Base-by-base conservation (phyloP, 2,797 vertebrate species). In the Fistularia tabacaria region DNA sequence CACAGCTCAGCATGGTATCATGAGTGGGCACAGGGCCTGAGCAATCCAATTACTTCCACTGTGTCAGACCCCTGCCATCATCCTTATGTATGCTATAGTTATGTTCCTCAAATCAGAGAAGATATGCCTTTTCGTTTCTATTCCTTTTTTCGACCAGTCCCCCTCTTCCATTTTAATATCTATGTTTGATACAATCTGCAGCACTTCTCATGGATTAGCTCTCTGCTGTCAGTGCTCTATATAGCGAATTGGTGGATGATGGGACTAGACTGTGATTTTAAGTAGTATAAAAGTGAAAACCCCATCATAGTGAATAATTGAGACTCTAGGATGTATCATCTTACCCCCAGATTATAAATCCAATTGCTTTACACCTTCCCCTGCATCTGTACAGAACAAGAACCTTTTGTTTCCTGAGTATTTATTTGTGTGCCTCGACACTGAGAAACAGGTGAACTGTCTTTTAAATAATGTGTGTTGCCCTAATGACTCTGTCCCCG, bases 11-110 rank as follows among this genome's bases (percentile, higher is more conserved):
- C 81, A 69, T 87, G 88, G 73, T 83, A 82, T 84, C 81, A 78
- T 55, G 66, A 90, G 84, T 81, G 80, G 86, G 81, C 77, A 83
- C 82, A 58, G 48, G 77, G 74, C 69, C 69, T 64, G 76, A 81
- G 76, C 85, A 89, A 87, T 89, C 88, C 86, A 90, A 87, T 90
- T 88, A 88, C 73, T 77, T 78, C 66, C 73, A 65, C 66, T 78
- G 75, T 83, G 79, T 81, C 83, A 83, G 71, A 73, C 66, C 77
- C 70, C 65, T 69, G 83, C 80, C 80, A 72, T 69, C 77, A 62
- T 84, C 82, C 82, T 75, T 62, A 82, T 81, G 79, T 59, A 83
- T 80, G 73, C 79, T 77, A 66, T 63, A 73, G 74, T 79, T 70
- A 59, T 76, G 80, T 86, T 81, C 69, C 70, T 81, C 62, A 79